A percentile compares a stretch with the other conserved stretches of the same genome.
These are phyloP conservation scores for Pediacus dermestoides DNA, from an alignment of 2,888 invertebrate genomes.

Conservation along the genomic window DNA sequence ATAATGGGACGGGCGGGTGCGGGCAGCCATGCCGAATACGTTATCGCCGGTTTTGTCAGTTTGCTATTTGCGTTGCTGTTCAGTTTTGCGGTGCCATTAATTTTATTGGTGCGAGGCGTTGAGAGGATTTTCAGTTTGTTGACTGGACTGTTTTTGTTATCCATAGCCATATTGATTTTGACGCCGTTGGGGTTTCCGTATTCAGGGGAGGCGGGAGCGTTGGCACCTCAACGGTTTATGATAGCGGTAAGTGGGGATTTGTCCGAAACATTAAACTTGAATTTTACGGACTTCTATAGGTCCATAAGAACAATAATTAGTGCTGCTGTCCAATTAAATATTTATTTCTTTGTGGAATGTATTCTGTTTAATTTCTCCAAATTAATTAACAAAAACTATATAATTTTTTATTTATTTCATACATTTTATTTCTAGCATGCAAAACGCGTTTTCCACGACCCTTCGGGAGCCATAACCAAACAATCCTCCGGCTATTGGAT, in stretches of 20 bases:
- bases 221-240: constrained; percentile 73
- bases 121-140: constrained; percentile 54
- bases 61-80: constrained; percentile 50
- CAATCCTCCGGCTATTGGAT: constrained; percentile 65
- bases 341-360: too few species aligned
- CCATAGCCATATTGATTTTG: constrained; percentile 56
- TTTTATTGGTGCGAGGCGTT: constrained; percentile 50
- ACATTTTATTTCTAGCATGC: constrained; percentile 59
- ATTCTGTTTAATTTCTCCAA: too few species aligned
- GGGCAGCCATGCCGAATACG: constrained; percentile 66
- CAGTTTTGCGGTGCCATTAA: constrained; percentile 51
- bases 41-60: constrained; percentile 56
- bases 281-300: too few species aligned
- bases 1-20: constrained; percentile 76
- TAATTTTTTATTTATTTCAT: too few species aligned
- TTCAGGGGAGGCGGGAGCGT: constrained; percentile 57
- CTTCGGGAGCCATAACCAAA: constrained; percentile 49
- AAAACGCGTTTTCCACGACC: constrained; percentile 59
- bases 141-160: constrained; percentile 53
- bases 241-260: constrained; percentile 58
- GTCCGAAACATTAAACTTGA: too few species aligned
- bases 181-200: constrained; percentile 75
- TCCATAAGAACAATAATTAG: too few species aligned
- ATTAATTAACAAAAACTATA: too few species aligned
- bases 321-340: too few species aligned